Evolutionary conservation across 2,888 invertebrate genomes (phyloP).

Genomic region (Ormyrus labotus): DNA sequence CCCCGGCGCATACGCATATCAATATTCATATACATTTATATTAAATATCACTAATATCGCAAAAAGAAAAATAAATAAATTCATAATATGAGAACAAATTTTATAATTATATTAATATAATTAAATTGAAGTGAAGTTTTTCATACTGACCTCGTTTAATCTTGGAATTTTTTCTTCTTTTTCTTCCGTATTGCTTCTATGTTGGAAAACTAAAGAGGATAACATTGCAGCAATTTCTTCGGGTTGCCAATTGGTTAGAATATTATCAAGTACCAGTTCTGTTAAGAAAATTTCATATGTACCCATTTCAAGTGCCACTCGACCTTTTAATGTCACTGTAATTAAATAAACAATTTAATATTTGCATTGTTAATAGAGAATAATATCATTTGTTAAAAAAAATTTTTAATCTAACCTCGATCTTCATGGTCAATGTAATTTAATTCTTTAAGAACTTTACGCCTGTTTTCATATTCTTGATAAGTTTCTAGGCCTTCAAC

Average conservation of each 20-base stretch:
- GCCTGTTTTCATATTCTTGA: constrained; percentile 91
- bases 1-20: too few relatives aligned
- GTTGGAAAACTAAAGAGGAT: constrained; percentile 95
- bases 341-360: constrained; percentile 41
- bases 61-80: too few relatives aligned
- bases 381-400: neutral
- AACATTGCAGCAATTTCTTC: constrained; percentile 96
- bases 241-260: constrained; percentile 89
- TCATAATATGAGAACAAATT: neutral
- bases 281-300: constrained; percentile 94
- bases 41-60: too few relatives aligned
- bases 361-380: neutral
- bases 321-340: constrained; percentile 86
- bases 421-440: constrained; percentile 86
- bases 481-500: constrained; percentile 90
- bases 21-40: too few relatives aligned
- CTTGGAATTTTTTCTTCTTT: constrained; percentile 72
- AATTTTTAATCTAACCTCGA: constrained; percentile 76
- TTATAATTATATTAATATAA: neutral
- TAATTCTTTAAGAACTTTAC: constrained; percentile 85
- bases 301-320: constrained; percentile 91
- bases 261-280: constrained; percentile 93
- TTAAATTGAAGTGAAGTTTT: neutral
- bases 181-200: constrained; percentile 79
- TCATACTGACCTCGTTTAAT: constrained; percentile 77